A percentile compares a stretch with the other conserved stretches of the same genome.
Conservation (phyloP, 2,113 vertebrate species). For the Otolemur garnettii region DNA sequence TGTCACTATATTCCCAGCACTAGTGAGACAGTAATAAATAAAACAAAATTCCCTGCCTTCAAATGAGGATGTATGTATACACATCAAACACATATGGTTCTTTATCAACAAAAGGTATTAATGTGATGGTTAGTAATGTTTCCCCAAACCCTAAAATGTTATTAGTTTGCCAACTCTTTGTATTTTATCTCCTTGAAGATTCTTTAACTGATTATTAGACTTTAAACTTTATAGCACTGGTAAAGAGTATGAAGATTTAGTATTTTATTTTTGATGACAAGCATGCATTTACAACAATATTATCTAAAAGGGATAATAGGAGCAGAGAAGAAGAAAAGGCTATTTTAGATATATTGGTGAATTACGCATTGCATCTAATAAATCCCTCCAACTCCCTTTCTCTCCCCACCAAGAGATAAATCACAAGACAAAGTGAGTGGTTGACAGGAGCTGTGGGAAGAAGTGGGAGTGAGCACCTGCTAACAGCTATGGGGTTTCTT, state of each 20-base stretch:
- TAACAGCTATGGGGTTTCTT: neutral
- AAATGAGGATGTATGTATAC: neutral
- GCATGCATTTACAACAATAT: neutral
- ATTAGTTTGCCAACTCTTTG: neutral
- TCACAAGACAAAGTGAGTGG: neutral
- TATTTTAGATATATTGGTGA: neutral
- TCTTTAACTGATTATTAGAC: constrained; percentile 22
- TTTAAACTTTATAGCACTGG: neutral
- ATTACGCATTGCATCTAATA: neutral
- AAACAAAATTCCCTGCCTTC: neutral
- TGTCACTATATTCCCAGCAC: neutral
- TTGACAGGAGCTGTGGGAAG: neutral
- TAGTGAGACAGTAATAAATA: neutral
- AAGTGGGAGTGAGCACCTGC: neutral
- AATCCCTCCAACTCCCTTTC: neutral
- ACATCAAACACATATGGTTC: neutral
- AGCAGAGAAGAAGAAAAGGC: neutral
- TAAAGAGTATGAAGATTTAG: neutral
- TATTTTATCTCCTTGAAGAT: neutral
- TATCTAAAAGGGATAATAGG: neutral
- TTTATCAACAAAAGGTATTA: neutral
- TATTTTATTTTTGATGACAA: neutral
- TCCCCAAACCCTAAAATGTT: neutral
- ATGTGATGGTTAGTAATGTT: neutral
- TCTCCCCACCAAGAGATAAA: neutral